A percentile compares a stretch with the other conserved stretches of the same genome.
These are phyloP conservation scores for Oscheius onirici DNA, from an alignment of 2,888 invertebrate species.

Conservation along the genomic window DNA sequence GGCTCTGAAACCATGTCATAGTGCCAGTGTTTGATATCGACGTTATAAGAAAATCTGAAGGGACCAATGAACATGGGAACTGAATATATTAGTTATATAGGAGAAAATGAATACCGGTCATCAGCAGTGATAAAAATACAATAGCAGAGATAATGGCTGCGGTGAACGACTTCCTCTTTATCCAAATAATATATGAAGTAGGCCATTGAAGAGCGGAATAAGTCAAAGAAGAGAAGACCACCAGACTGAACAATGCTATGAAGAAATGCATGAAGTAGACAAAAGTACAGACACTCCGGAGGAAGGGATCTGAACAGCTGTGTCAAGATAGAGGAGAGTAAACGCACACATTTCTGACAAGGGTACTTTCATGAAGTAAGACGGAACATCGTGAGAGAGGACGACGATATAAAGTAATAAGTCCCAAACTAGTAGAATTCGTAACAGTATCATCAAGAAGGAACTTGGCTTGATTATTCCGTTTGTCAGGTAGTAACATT, in stretches of 20 bases:
- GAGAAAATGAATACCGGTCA: neutral
- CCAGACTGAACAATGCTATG: conserved; percentile 1
- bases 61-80: neutral
- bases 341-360: neutral
- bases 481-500: conserved; percentile 12
- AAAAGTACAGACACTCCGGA: no score
- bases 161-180: neutral
- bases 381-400: conserved; percentile 14
- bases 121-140: neutral
- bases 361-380: neutral
- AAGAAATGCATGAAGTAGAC: no score
- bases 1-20: neutral
- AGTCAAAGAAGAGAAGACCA: conserved; percentile 3
- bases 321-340: neutral
- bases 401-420: conserved; percentile 12
- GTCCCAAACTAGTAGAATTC: neutral
- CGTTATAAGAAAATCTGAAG: neutral
- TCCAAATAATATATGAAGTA: neutral
- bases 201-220: conserved; percentile 5
- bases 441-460: neutral
- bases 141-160: neutral
- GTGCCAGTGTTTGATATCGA: conserved; percentile 1
- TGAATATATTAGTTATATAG: neutral
- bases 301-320: conserved; percentile 6
- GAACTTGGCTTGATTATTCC: neutral